Conservation (phyloP, 2,113 vertebrate genomes). For the Candoia aspera region DNA sequence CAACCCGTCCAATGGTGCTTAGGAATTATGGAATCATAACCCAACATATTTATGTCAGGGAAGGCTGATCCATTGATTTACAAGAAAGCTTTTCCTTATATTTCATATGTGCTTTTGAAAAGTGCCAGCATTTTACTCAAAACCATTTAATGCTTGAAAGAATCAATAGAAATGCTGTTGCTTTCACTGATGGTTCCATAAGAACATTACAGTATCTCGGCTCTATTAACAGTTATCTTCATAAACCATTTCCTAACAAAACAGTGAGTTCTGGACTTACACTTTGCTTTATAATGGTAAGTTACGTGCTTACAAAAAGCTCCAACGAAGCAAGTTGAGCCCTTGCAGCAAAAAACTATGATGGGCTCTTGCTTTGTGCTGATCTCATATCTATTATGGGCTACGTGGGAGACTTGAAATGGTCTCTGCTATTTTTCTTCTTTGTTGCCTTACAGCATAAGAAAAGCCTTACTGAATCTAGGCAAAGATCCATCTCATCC, state of each 20-base stretch:
- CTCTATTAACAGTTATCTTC: conserved; percentile 12
- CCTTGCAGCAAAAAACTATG: background rate
- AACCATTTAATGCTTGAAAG: conserved; percentile 14
- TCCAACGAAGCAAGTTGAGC: background rate
- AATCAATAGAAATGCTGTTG: conserved; percentile 9
- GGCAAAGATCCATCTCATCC: background rate
- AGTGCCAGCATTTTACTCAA: conserved; percentile 11
- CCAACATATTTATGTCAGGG: background rate
- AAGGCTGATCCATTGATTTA: background rate
- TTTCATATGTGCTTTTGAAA: conserved; percentile 1
- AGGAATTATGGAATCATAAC: background rate
- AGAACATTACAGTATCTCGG: background rate
- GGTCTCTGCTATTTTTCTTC: background rate
- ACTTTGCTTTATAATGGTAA: conserved; percentile 11
- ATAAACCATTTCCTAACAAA: conserved; percentile 25
- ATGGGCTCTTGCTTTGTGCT: background rate
- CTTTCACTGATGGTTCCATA: conserved; percentile 14
- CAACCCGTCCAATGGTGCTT: background rate
- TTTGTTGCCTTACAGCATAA: background rate
- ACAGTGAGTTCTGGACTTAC: background rate
- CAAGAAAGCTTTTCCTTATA: background rate
- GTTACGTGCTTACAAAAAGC: conserved; percentile 16
- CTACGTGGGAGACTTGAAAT: background rate
- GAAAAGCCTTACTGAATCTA: background rate
- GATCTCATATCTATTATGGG: background rate